Percentiles rank a stretch among this genome's conserved stretches.
These are phyloP conservation scores for Sarcoramphus papa DNA, from an alignment of 2,797 vertebrate species.

Conservation along the genomic window DNA sequence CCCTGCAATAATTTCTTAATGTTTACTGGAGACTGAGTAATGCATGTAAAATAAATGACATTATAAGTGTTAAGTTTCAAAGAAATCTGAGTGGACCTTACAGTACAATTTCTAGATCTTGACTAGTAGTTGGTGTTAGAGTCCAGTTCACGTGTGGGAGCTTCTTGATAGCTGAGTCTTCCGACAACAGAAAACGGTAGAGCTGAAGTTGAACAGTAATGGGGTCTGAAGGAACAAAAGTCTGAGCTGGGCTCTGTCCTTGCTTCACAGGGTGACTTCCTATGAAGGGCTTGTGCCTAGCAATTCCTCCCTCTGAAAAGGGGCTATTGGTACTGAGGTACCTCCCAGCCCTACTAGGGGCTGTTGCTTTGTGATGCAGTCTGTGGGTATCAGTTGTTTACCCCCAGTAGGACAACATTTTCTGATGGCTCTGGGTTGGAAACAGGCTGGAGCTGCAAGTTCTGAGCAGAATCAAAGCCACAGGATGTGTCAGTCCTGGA, in stretches of 20 bases:
- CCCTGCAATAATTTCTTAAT: not conserved
- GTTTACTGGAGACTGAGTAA: accelerated
- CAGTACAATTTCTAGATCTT: not conserved
- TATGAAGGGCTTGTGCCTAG: not conserved
- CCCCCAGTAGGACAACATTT: not conserved
- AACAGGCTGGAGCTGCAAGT: not conserved
- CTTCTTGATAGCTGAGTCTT: not conserved
- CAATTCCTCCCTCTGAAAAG: not conserved
- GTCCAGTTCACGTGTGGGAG: not conserved
- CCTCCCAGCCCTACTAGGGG: not conserved
- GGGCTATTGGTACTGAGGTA: not conserved
- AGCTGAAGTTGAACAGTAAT: not conserved
- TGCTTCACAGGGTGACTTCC: not conserved
- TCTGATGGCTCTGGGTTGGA: not conserved
- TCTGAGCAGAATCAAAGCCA: not conserved
- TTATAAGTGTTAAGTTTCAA: not conserved
- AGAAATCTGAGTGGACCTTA: not conserved
- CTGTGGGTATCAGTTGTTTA: not conserved
- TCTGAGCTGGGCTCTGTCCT: not conserved
- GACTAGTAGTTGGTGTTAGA: not conserved
- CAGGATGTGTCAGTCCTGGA: not conserved
- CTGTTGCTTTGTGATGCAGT: not conserved
- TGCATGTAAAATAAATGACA: not conserved
- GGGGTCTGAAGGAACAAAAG: not conserved
- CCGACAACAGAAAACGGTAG: not conserved